Base-by-base conservation (phyloP, 2,797 vertebrate species). In the Semaprochilodus insignis region DNA sequence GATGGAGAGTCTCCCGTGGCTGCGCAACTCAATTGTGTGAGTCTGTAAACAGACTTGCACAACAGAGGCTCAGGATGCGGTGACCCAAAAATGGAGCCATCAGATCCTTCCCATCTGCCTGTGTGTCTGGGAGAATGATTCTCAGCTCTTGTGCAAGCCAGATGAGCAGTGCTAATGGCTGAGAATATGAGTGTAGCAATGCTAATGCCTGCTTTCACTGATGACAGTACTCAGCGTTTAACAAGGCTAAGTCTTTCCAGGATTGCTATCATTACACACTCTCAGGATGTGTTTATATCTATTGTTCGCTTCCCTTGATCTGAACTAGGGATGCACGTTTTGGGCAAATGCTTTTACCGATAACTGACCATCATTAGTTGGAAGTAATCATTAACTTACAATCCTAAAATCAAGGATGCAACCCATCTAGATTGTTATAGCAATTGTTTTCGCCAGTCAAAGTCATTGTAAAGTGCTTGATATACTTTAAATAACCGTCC, bases 51-150 rank as follows among this genome's bases (percentile, higher is more conserved):
- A 82, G 71, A 51, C 25, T 2, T 69, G 31, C 55, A 48, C 34
- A 70, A 52, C 25, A 19, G 55, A 16, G 73, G 34, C 73, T 44
- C 73, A 23, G 55, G 27, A 74, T 25, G 48, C 48, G 57, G 15
- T 72, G 67, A 73, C 59, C 75, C 59, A 78, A 72, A 82, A 65
- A 70, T 62, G 23, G 21, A 60, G 31, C 55, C 34, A 23, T 76
- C 15, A 44, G 17, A 44, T 44, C 21, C 36, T 14, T 31, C 44
- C 57, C 23, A 40, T 77, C 67, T 82, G 81, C 40, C 34, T 23
- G 27, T 13, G 27, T 77, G 74, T 69, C 19, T 62, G 31, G 4
- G 72, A 57, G 72, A 74, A 23, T 44, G 40, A 21, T 14, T 36
- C 65, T 40, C 44, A 8, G 69, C 44, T 7, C 69, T 23, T 14